phyloP scores from a whole-genome alignment of 1,140 invertebrate species.

The Drosophila melanica region DNA sequence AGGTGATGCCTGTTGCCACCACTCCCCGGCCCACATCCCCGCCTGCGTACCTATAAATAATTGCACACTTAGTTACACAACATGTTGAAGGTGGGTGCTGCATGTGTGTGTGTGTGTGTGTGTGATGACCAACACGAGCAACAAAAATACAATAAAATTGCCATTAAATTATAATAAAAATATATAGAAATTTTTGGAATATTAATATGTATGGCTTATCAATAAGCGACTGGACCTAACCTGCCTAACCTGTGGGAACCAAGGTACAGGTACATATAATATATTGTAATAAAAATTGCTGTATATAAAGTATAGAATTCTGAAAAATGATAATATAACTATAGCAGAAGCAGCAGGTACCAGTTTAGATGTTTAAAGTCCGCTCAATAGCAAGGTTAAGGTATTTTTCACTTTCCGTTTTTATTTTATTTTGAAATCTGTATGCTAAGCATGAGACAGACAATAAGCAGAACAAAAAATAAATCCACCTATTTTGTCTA shows the following conservation, averaged over 20 bases:
- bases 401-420: slow-evolving; percentile 74
- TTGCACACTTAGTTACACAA: slow-evolving; percentile 37
- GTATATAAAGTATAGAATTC: not conserved
- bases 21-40: not conserved
- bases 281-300: slow-evolving; percentile 1
- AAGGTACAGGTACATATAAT: slow-evolving; percentile 26
- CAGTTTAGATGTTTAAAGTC: slow-evolving; percentile 57
- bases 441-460: slow-evolving; percentile 17
- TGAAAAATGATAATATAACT: not conserved
- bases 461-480: not conserved
- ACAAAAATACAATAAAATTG: slow-evolving; percentile 5
- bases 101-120: not conserved
- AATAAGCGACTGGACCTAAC: slow-evolving; percentile 1
- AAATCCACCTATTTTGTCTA: not conserved
- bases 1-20: slow-evolving; percentile 3
- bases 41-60: slow-evolving; percentile 1
- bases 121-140: slow-evolving; percentile 26
- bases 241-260: slow-evolving; percentile 56
- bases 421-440: slow-evolving; percentile 28
- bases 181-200: slow-evolving; percentile 8
- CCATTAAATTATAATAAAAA: not conserved
- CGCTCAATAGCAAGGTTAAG: slow-evolving; percentile 62
- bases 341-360: slow-evolving; percentile 5
- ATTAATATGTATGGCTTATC: slow-evolving; percentile 49
- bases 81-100: slow-evolving; percentile 34